Percentiles rank a stretch among this genome's conserved stretches.
These are phyloP conservation scores for Carlito syrichta DNA, from an alignment of 2,113 vertebrate genomes.

Conservation along the genomic window DNA sequence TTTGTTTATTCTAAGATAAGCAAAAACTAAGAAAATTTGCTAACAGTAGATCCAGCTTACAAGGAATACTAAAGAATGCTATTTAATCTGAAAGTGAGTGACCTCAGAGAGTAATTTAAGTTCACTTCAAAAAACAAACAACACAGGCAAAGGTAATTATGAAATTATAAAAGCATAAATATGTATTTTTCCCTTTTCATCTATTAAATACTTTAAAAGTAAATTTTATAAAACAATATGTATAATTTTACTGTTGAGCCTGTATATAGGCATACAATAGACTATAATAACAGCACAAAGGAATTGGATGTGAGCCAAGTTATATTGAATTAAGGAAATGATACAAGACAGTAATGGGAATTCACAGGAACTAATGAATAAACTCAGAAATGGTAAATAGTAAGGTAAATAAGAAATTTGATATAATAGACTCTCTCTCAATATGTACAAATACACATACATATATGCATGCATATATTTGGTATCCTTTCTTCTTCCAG, in stretches of 20 bases:
- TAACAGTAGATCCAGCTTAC: not conserved
- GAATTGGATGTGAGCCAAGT: not conserved
- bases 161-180: not conserved
- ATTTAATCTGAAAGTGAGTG: not conserved
- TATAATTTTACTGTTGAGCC: not conserved
- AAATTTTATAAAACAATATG: not conserved
- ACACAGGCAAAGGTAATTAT: not conserved
- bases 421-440: not conserved
- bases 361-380: not conserved
- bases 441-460: not conserved
- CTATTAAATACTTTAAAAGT: not conserved
- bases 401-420: not conserved
- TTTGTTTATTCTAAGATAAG: not conserved
- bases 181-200: not conserved
- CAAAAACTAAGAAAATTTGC: not conserved
- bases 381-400: not conserved
- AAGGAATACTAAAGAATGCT: too few relatives aligned
- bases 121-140: not conserved
- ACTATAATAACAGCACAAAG: not conserved
- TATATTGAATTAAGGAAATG: not conserved
- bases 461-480: not conserved
- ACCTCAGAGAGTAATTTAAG: not conserved
- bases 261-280: not conserved
- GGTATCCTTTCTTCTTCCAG: not conserved
- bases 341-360: not conserved